Conservation (phyloP, 1,140 invertebrate genomes). For the Drosophila miranda region DNA sequence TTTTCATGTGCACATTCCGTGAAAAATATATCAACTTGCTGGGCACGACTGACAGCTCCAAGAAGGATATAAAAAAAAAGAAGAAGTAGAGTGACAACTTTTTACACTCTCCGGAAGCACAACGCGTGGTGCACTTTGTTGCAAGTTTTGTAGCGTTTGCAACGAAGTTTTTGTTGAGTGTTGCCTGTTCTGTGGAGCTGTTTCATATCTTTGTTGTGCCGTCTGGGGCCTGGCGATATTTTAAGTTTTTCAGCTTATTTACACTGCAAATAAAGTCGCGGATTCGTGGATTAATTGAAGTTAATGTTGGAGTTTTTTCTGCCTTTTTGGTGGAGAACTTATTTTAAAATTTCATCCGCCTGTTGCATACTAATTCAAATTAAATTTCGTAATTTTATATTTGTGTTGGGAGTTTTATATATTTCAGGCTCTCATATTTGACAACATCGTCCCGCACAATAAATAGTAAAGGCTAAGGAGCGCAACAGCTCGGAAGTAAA, state of each 20-base stretch:
- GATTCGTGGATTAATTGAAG: too few species aligned
- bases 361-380: too few species aligned
- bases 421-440: constrained; percentile 1
- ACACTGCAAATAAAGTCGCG: too few species aligned
- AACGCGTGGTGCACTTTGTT: constrained; percentile 43
- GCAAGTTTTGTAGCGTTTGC: constrained; percentile 35
- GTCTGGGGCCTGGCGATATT: constrained; percentile 30
- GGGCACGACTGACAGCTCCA: constrained; percentile 57
- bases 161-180: not conserved
- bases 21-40: constrained; percentile 61
- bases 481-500: constrained; percentile 22
- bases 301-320: constrained; percentile 16
- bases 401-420: too few species aligned
- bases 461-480: constrained; percentile 11
- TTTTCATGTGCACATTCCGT: constrained; percentile 46
- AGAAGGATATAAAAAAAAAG: constrained; percentile 44
- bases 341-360: too few species aligned
- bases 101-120: constrained; percentile 31
- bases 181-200: constrained; percentile 4
- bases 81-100: constrained; percentile 33
- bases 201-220: constrained; percentile 33
- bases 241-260: constrained; percentile 11
- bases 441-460: constrained; percentile 6
- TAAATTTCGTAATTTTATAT: too few species aligned
- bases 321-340: not conserved